Evolutionary conservation across 2,888 invertebrate genomes (phyloP).

Genomic region (Deroplatys truncata): DNA sequence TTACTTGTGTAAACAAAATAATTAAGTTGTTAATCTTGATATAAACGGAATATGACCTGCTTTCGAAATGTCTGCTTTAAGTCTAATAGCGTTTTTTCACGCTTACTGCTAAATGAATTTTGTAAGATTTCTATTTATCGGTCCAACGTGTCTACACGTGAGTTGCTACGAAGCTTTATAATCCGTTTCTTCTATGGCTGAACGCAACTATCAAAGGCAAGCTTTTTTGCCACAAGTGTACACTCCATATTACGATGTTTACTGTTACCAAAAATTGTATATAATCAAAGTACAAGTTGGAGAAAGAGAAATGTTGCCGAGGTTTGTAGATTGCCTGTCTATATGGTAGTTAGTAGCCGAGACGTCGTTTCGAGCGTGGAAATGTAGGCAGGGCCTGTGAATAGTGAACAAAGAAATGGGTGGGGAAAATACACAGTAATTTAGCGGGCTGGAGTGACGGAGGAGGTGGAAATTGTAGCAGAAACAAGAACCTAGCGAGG

Average conservation of each 20-base stretch:
- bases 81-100: too few relatives aligned
- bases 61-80: too few relatives aligned
- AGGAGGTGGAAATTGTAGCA: slow-evolving; percentile 2
- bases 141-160: too few relatives aligned
- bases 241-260: neutral
- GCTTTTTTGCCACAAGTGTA: neutral
- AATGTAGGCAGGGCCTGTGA: slow-evolving; percentile 5
- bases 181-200: too few relatives aligned
- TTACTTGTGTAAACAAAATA: too few relatives aligned
- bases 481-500: neutral
- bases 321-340: neutral
- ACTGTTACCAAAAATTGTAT: neutral
- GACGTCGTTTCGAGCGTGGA: neutral
- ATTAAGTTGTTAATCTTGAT: too few relatives aligned
- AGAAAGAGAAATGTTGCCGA: neutral
- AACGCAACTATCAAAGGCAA: neutral
- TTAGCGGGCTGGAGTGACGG: neutral
- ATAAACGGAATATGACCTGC: too few relatives aligned
- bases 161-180: too few relatives aligned
- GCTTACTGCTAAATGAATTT: too few relatives aligned
- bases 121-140: too few relatives aligned
- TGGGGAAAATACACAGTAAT: slow-evolving; percentile 7
- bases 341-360: neutral
- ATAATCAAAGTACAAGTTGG: neutral
- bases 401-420: slow-evolving; percentile 11